phyloP scores from a whole-genome alignment of 2,797 vertebrate genomes.

The Coilia nasus region DNA sequence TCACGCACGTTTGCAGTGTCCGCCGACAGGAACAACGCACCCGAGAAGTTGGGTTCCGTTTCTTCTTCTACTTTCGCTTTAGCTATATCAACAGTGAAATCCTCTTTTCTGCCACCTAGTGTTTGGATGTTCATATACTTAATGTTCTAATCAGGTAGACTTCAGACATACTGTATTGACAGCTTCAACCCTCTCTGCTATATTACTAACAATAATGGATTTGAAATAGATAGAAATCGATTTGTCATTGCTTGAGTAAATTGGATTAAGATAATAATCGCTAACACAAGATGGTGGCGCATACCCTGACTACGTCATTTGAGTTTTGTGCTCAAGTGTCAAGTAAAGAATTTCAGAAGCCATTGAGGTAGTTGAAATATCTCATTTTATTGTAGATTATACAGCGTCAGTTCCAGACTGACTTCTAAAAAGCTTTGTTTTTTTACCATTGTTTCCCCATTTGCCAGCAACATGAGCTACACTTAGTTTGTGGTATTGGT shows the following conservation, averaged over 20 bases:
- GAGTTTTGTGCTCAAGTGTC: not conserved
- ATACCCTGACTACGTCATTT: not conserved
- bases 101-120: not conserved
- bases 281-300: not conserved
- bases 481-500: not conserved
- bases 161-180: too few relatives aligned
- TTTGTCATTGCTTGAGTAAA: too few relatives aligned
- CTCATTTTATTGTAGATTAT: slow-evolving; percentile 7
- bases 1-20: not conserved
- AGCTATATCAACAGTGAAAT: not conserved
- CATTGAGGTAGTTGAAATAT: not conserved
- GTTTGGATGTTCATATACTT: not conserved
- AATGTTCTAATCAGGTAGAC: too few relatives aligned
- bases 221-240: too few relatives aligned
- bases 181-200: too few relatives aligned
- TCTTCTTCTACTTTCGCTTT: not conserved
- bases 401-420: slow-evolving; percentile 20
- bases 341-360: not conserved
- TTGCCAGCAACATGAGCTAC: slow-evolving; percentile 21
- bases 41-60: not conserved
- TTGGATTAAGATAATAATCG: too few relatives aligned
- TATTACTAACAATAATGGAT: too few relatives aligned
- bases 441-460: slow-evolving; percentile 9
- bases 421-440: not conserved
- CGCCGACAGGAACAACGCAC: not conserved